phyloP scores from a whole-genome alignment of 2,888 invertebrate species.

The Drosophila emarginata region DNA sequence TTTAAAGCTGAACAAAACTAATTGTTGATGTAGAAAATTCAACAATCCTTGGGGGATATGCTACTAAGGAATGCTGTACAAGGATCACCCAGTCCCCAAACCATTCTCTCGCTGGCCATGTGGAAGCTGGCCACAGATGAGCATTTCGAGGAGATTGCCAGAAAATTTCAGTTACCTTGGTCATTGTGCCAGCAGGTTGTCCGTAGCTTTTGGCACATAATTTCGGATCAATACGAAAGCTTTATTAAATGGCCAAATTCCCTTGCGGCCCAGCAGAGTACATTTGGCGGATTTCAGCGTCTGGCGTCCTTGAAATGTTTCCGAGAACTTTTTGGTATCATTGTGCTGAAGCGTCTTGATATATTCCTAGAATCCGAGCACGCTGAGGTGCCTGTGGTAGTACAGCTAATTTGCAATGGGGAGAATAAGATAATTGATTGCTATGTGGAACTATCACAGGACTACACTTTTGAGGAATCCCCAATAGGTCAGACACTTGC shows the following conservation, averaged over 20 bases:
- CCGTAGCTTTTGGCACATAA: constrained; percentile 79
- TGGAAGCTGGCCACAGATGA: constrained; percentile 81
- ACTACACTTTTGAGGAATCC: constrained; percentile 77
- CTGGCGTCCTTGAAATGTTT: constrained; percentile 62
- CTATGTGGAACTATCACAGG: constrained; percentile 78
- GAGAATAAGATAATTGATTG: constrained; percentile 80
- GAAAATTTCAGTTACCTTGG: constrained; percentile 78
- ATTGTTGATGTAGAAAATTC: constrained; percentile 48
- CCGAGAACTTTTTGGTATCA: constrained; percentile 75
- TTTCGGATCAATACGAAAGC: constrained; percentile 79
- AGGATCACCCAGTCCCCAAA: constrained; percentile 62
- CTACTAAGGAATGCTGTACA: constrained; percentile 40
- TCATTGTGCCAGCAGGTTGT: constrained; percentile 76
- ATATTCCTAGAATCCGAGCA: constrained; percentile 80
- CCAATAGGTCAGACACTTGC: constrained; percentile 80
- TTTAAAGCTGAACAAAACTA: background rate
- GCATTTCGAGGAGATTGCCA: constrained; percentile 80
- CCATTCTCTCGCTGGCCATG: constrained; percentile 77
- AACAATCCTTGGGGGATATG: constrained; percentile 48
- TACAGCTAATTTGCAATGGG: constrained; percentile 80
- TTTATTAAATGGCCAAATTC: constrained; percentile 81
- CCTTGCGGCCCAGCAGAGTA: constrained; percentile 64
- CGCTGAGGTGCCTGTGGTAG: constrained; percentile 77
- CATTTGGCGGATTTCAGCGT: constrained; percentile 63
- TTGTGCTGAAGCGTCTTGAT: constrained; percentile 78